Percentiles rank a stretch among this genome's conserved stretches.
phyloP scores from a whole-genome alignment of 2,888 invertebrate genomes.

The Dryobotodes eremita region DNA sequence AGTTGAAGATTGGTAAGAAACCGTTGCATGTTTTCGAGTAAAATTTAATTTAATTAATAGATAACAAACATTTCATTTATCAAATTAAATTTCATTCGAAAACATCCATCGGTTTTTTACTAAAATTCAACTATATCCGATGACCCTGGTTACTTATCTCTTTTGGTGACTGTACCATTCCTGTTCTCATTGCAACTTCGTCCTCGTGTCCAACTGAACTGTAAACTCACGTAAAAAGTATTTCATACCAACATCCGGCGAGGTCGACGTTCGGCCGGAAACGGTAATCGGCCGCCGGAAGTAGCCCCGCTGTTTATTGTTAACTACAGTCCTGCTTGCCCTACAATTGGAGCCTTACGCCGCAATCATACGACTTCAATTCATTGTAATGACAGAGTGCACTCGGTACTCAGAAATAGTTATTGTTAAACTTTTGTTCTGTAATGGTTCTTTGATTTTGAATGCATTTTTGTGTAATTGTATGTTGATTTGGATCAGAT shows the following conservation, averaged over 20 bases:
- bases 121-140: no score
- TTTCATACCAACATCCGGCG: conserved; percentile 71
- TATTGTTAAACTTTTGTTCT: conserved; percentile 43
- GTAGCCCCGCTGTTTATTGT: conserved; percentile 73
- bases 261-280: conserved; percentile 71
- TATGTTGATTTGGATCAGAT: conserved; percentile 15
- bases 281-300: conserved; percentile 76
- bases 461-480: conserved; percentile 23
- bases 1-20: no score
- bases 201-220: conserved; percentile 41
- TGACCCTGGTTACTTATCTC: no score
- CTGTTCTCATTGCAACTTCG: conserved; percentile 43
- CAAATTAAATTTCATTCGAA: no score
- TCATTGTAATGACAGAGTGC: conserved; percentile 48
- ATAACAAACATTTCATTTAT: no score
- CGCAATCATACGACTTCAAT: conserved; percentile 46
- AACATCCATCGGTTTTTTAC: no score
- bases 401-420: conserved; percentile 30
- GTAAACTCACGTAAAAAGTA: conserved; percentile 70
- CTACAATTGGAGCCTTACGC: conserved; percentile 35
- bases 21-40: no score
- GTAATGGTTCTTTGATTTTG: conserved; percentile 32
- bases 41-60: no score
- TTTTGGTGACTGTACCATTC: not conserved
- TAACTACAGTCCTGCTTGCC: conserved; percentile 61